Conservation (phyloP, 2,797 vertebrate species). For the Knipowitschia caucasica region DNA sequence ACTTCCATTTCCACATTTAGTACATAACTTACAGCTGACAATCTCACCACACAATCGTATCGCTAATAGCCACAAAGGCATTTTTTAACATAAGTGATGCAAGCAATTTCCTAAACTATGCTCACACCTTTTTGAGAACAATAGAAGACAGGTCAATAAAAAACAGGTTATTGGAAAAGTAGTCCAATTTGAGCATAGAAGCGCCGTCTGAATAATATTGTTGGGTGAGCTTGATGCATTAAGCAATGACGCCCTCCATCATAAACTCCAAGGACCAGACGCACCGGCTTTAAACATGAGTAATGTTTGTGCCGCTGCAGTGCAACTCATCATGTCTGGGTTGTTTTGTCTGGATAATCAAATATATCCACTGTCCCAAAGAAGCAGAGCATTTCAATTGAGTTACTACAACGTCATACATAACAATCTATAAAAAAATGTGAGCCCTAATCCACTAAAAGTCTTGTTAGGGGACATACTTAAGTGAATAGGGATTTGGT, state of each 20-base stretch:
- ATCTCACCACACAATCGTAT: slow-evolving; percentile 6
- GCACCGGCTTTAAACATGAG: slow-evolving; percentile 13
- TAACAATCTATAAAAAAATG: slow-evolving; percentile 29
- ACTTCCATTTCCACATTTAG: slow-evolving; percentile 20
- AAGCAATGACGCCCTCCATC: slow-evolving; percentile 20
- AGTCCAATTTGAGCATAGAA: slow-evolving; percentile 30
- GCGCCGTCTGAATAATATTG: slow-evolving; percentile 22
- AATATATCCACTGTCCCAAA: background rate
- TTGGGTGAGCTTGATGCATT: slow-evolving; percentile 36
- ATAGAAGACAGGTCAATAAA: slow-evolving; percentile 11
- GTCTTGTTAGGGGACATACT: slow-evolving; percentile 32
- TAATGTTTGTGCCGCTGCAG: slow-evolving; percentile 3
- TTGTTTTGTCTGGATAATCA: slow-evolving; percentile 12
- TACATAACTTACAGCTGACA: slow-evolving; percentile 20
- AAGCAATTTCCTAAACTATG: background rate
- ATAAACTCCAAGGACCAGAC: slow-evolving; percentile 25
- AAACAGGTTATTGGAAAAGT: slow-evolving; percentile 14
- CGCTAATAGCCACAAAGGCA: slow-evolving; percentile 2
- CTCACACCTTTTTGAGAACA: background rate
- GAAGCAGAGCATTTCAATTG: slow-evolving; percentile 7
- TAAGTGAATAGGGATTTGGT: slow-evolving; percentile 17
- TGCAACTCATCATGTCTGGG: slow-evolving; percentile 9
- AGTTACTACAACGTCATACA: slow-evolving; percentile 6
- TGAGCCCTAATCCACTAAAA: slow-evolving; percentile 45
- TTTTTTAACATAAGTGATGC: background rate